Percentiles rank a stretch among this genome's conserved stretches.
phyloP scores from a whole-genome alignment of 1,140 invertebrate species.

The Drosophila pectinifera region DNA sequence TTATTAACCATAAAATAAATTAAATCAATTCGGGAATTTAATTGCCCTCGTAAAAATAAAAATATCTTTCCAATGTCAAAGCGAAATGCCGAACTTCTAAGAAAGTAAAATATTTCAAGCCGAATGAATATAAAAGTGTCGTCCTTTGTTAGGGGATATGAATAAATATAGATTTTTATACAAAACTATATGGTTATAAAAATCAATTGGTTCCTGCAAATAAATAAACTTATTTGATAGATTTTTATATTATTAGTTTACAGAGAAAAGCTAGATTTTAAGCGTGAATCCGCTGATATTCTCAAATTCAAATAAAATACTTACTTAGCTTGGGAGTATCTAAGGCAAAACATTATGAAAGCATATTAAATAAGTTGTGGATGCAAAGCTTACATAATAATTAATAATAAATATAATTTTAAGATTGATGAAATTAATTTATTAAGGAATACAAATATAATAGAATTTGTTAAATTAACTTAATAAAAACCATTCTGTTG shows the following conservation, averaged over 20 bases:
- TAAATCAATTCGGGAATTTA: conserved; percentile 80
- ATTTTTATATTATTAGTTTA: background rate
- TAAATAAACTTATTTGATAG: background rate
- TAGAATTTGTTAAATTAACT: too few relatives aligned
- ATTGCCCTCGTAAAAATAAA: conserved; percentile 75
- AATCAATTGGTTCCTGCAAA: background rate
- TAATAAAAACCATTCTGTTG: too few relatives aligned
- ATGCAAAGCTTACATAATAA: too few relatives aligned
- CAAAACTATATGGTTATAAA: background rate
- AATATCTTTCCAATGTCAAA: conserved; percentile 33
- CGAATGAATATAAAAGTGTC: conserved; percentile 27
- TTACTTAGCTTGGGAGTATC: too few relatives aligned
- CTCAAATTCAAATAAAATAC: too few relatives aligned
- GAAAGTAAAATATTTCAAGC: conserved; percentile 3
- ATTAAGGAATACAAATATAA: too few relatives aligned
- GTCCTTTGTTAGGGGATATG: background rate
- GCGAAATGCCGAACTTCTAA: conserved; percentile 19
- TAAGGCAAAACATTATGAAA: background rate
- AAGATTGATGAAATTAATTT: too few relatives aligned
- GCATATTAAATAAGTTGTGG: background rate
- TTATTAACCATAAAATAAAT: conserved; percentile 83
- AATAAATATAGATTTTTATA: conserved; percentile 5
- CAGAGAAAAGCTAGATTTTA: background rate
- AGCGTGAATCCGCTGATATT: too few relatives aligned
- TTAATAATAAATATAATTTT: too few relatives aligned